Evolutionary conservation across 2,797 vertebrate species (phyloP).

Genomic region (Hippopotamyrus pictus): DNA sequence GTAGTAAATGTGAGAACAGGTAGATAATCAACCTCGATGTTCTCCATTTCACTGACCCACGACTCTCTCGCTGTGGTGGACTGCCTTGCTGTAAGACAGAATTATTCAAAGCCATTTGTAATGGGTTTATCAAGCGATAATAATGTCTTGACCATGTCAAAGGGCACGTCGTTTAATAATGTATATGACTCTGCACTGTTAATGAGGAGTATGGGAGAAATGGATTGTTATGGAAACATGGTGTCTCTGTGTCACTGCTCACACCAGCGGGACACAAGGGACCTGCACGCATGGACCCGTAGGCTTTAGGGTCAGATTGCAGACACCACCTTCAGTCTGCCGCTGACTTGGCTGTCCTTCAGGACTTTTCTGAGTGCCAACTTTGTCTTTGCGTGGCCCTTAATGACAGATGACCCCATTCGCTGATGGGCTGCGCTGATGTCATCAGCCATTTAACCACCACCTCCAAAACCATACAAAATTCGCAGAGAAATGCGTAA

Average conservation of each 20-base stretch:
- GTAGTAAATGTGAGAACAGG: background rate
- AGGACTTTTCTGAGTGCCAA: background rate
- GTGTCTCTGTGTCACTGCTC: background rate
- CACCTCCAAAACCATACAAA: background rate
- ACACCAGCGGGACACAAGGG: background rate
- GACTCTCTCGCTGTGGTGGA: background rate
- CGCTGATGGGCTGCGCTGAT: no score
- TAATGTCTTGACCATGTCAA: background rate
- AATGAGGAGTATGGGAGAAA: background rate
- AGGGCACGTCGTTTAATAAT: background rate
- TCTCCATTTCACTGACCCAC: background rate
- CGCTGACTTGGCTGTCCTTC: background rate
- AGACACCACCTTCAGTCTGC: background rate
- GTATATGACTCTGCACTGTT: slow-evolving; percentile 8
- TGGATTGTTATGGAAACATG: background rate
- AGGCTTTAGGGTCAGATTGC: background rate
- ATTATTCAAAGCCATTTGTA: slow-evolving; percentile 5
- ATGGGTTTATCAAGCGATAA: background rate
- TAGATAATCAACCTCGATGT: background rate
- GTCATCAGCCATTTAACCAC: background rate
- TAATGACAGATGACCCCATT: background rate
- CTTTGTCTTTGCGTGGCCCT: background rate
- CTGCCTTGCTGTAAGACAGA: background rate
- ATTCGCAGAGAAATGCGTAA: background rate
- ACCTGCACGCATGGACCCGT: background rate